Percentiles rank a stretch among this genome's conserved stretches.
Evolutionary conservation across 2,888 invertebrate species (phyloP).

Genomic region (Acleris literana): DNA sequence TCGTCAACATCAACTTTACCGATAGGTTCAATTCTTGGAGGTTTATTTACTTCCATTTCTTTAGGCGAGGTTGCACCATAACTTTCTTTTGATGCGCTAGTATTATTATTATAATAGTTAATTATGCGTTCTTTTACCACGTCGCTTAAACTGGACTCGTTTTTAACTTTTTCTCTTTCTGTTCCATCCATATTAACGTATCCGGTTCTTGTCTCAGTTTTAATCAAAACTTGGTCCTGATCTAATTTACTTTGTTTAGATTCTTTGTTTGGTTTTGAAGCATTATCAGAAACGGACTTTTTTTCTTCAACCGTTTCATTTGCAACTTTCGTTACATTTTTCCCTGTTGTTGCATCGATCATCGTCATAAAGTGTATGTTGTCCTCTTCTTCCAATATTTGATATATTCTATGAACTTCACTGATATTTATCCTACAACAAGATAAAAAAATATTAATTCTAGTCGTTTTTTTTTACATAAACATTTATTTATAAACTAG

Average conservation of each 20-base stretch:
- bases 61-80: constrained; percentile 28
- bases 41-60: constrained; percentile 31
- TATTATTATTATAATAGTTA: constrained; percentile 57
- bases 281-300: constrained; percentile 17
- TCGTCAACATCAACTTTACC: constrained; percentile 68
- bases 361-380: constrained; percentile 73
- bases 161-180: constrained; percentile 68
- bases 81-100: constrained; percentile 43
- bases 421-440: constrained; percentile 70
- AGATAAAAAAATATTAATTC: too few species aligned
- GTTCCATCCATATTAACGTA: constrained; percentile 77
- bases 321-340: constrained; percentile 45
- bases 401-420: constrained; percentile 76
- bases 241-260: constrained; percentile 45
- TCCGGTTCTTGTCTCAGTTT: constrained; percentile 74
- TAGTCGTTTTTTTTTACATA: too few species aligned
- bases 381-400: constrained; percentile 78
- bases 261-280: constrained; percentile 37
- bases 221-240: constrained; percentile 65
- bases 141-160: constrained; percentile 62
- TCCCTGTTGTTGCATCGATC: constrained; percentile 60
- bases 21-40: constrained; percentile 35
- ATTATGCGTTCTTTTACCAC: constrained; percentile 66
- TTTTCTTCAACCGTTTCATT: constrained; percentile 22
- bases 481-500: too few species aligned